phyloP scores from a whole-genome alignment of 2,888 invertebrate species.

The Dolichopus griseipennis region DNA sequence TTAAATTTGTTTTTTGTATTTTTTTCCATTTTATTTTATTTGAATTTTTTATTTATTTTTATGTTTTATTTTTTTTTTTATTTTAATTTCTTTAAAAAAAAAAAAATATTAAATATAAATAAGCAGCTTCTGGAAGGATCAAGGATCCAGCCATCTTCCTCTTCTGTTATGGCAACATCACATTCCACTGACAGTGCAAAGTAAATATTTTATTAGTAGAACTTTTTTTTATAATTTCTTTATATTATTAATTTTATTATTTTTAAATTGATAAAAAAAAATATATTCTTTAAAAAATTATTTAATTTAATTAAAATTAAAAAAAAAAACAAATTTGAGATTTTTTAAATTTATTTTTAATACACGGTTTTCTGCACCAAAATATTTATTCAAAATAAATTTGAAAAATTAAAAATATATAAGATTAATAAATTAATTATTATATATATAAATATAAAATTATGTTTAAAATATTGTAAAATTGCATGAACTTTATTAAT shows the following conservation, averaged over 20 bases:
- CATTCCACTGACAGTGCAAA: slow-evolving; percentile 51
- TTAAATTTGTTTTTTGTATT: slow-evolving; percentile 24
- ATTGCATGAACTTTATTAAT: too few species aligned
- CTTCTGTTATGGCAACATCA: slow-evolving; percentile 47
- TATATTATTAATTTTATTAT: slow-evolving; percentile 25
- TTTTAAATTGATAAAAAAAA: slow-evolving; percentile 7
- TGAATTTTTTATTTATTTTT: slow-evolving; percentile 31
- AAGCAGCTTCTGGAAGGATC: slow-evolving; percentile 60
- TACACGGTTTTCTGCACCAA: slow-evolving; percentile 5
- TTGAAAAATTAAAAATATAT: too few species aligned
- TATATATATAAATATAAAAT: too few species aligned
- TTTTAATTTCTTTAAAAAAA: slow-evolving; percentile 42
- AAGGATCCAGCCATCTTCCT: slow-evolving; percentile 44
- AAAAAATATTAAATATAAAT: slow-evolving; percentile 45
- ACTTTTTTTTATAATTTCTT: slow-evolving; percentile 35
- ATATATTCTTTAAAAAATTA: slow-evolving; percentile 14
- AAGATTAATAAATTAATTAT: too few species aligned
- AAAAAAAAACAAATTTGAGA: neutral
- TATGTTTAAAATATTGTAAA: too few species aligned
- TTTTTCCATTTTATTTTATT: slow-evolving; percentile 18
- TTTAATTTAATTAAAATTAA: slow-evolving; percentile 9
- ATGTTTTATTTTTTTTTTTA: slow-evolving; percentile 25
- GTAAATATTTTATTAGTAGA: slow-evolving; percentile 50
- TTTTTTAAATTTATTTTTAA: neutral
- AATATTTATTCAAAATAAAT: neutral